Base-by-base conservation (phyloP, 2,888 invertebrate species). In the Aleiodes alternator region DNA sequence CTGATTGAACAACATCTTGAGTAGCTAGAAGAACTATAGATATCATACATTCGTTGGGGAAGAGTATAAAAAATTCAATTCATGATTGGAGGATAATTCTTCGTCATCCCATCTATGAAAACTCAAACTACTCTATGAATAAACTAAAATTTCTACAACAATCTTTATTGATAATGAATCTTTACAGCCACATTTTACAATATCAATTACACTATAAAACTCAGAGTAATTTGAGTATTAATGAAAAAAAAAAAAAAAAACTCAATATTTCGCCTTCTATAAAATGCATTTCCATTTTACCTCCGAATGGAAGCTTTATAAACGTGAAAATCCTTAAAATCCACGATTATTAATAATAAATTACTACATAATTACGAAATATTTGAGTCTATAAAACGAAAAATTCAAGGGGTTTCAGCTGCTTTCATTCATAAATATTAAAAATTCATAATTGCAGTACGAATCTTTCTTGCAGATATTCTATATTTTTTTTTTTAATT, bases 111-210 rank as follows among this genome's bases (percentile, higher is more conserved):
- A 23, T 23, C 23, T 23, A 23, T 23, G n/a, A 23, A 23, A 23
- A 23, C 23, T 23, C 23, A 23, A 23, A 23, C 1, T 23, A 23
- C 23, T 23, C 23, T 23, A 43, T 43, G 9, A 43, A 11, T 43
- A 7, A 43, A 43, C 9, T 59, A 76, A 76, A 71, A 81, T 81
- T 88, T 86, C 88, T 88, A 88, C 88, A 88, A 88, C 88, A 88
- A 88, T 87, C 85, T 88, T 88, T 88, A 88, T 88, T 87, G 84
- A 84, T 87, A 86, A 87, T 85, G 86, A 86, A 85, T 85, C 84
- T 83, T 87, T 88, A 87, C 87, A 88, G 86, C 85, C 86, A 87
- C 86, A 86, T 88, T 68, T 84, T 87, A 87, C 86, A 87, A 87
- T 88, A 87, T 83, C 84, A 85, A 84, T 86, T 82, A 81, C 83